Evolutionary conservation across 2,797 vertebrate genomes (phyloP).

Genomic region (Babyrousa celebensis): DNA sequence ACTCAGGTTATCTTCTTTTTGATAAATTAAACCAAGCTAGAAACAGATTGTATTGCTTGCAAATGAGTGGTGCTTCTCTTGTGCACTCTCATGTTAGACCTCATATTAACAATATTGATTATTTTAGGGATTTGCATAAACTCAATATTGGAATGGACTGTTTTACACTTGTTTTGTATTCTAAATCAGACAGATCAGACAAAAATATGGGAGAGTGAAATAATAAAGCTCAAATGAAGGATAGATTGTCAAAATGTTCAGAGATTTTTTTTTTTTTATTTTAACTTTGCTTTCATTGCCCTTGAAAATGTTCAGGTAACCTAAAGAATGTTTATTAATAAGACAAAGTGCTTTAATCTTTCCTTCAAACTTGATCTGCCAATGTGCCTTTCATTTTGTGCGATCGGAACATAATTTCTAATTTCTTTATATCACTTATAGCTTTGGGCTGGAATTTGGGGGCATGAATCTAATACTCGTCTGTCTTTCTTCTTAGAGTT

Average conservation of each 20-base stretch:
- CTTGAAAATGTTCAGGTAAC: background rate
- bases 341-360: slow-evolving; percentile 8
- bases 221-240: background rate
- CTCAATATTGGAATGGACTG: background rate
- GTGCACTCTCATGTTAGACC: background rate
- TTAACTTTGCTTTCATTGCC: background rate
- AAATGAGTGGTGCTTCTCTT: background rate
- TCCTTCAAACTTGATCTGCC: background rate
- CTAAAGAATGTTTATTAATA: background rate
- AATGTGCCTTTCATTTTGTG: background rate
- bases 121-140: slow-evolving; percentile 27
- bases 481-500: background rate
- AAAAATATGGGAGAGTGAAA: background rate
- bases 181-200: background rate
- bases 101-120: slow-evolving; percentile 10
- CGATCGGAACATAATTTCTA: background rate
- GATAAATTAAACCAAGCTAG: background rate
- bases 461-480: background rate
- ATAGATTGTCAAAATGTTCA: background rate
- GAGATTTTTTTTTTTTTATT: background rate
- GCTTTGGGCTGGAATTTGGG: background rate
- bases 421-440: background rate
- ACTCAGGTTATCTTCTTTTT: background rate
- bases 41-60: background rate
- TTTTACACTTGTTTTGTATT: slow-evolving; percentile 18